Base-by-base conservation (phyloP, 1,140 invertebrate species). In the Drosophila oshimai region DNA sequence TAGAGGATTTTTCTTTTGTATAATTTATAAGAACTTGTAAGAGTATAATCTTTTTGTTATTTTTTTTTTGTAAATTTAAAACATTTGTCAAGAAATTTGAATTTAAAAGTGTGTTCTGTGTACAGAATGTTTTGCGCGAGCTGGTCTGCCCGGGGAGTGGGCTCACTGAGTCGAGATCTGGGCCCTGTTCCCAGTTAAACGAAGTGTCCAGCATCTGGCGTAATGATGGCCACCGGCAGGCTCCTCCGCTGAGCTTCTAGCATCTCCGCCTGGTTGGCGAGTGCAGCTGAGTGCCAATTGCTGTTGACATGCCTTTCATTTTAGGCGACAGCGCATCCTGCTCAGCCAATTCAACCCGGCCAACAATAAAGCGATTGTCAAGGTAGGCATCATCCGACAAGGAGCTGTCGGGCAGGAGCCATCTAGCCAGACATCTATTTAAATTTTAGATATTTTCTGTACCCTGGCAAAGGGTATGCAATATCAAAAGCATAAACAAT, bases 341-440 rank as follows among this genome's bases (percentile, higher is more conserved):
- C 29, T 33, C 12, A 94, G 95, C 79, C 94, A 94, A 72, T 93
- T 92, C 39, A 92, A 93, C 76, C 92, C 92, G 10, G 93, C 93
- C 2, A 90, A 94, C 20, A 94, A 93, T 83, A 94, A 93, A 93
- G 94, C 93, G 1, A 93, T 94, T 6, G 90, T 94, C 67, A 93
- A 93, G 78, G 94, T 93, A 4, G 93, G 93, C 3, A 91, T 91
- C 24, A 93, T 94, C 79, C 88, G 95, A 24, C 92, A 93, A 2
- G 69, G 93, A 93, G 6, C 93, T 2, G 91, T 92, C 2, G 93
- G 92, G 71, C 90, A 94, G 62, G 69, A 94, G 34, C 39, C 10
- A 12, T 42, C 45, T 49, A 34, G n/a, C 17, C 31, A 7, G 37
- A 31, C 53, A 7, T 26, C 5, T 13, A 10, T 42, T 2, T 20